phyloP scores from a whole-genome alignment of 2,888 invertebrate genomes.

The Pollenia labialis region DNA sequence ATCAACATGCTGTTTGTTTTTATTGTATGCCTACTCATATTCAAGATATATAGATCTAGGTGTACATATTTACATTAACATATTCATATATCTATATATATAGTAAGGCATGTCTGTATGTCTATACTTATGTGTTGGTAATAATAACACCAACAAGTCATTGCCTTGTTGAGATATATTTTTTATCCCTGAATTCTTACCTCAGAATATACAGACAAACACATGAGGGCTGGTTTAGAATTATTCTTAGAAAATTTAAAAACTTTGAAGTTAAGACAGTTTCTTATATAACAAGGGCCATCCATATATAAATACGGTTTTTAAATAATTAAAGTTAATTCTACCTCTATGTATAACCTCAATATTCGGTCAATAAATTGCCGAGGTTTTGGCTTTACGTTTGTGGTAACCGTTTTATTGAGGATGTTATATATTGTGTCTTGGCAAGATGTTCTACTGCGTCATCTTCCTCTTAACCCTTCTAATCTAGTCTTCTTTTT shows the following conservation, averaged over 20 bases:
- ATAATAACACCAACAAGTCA: constrained; percentile 82
- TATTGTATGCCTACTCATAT: constrained; percentile 7
- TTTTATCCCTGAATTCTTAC: constrained; percentile 49
- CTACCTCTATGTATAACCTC: no score
- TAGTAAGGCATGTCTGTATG: constrained; percentile 29
- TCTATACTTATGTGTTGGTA: constrained; percentile 74
- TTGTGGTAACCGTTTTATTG: no score
- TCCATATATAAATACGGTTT: no score
- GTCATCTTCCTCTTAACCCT: no score
- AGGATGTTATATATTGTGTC: no score
- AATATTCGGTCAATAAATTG: no score
- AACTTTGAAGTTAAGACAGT: no score
- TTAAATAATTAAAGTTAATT: no score
- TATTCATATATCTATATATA: background rate
- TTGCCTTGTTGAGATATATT: constrained; percentile 82
- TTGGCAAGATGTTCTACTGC: no score
- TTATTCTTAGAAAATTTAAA: background rate
- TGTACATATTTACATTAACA: background rate
- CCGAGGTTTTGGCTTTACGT: no score
- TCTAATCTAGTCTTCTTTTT: no score
- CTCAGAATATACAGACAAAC: constrained; percentile 5
- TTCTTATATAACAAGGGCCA: no score
- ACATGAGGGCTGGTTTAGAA: background rate
- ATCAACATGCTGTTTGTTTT: constrained; percentile 32
- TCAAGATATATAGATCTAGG: background rate